Base-by-base conservation (phyloP, 2,113 vertebrate genomes). In the Nematolebias whitei region DNA sequence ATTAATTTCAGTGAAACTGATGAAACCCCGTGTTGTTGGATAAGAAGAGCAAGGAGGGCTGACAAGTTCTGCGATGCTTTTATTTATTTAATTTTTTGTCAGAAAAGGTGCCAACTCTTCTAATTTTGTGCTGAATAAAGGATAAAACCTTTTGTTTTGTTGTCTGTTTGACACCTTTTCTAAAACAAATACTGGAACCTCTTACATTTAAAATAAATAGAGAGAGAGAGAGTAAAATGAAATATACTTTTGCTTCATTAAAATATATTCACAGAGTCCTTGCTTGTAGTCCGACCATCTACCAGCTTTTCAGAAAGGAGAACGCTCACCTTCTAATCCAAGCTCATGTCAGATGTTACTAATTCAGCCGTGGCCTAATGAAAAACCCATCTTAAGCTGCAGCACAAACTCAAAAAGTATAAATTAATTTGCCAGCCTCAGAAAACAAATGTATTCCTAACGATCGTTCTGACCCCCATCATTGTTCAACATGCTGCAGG, bases 401-500 rank as follows among this genome's bases (percentile, higher is more conserved):
- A 23, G 16, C 29, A 50, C 29, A 32, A 48, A 29, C 23, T 22
- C 16, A 41, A 45, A 20, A 23, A 29, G 26, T 12, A 47, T 39
- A 52, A 51, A 53, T 12, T 11, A 2, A 55, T 56, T 59, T 29
- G 14, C 18, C n/a, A 59, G 14, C 51, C 2, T 0, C 56, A 47
- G 23, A 53, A 58, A 51, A 63, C 9, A 66, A 38, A 68, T 26
- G 39, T 52, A 39, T 76, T 32, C 35, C n/a, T 61, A 57, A 47
- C 70, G 19, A 61, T 51, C 29, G 39, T n/a, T 59, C 24, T 39
- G 65, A 71, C 72, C 72, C 65, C 50, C 40, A 60, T 65, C 72
- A 60, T 78, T 59, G 54, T 60, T 49, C 58, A 63, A 67, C 71
- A 56, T 48, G 66, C 51, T 68, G 41, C 49, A 63, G 61, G 54